Conservation (phyloP, 2,797 vertebrate species). For the Notoglanidium macrostoma region DNA sequence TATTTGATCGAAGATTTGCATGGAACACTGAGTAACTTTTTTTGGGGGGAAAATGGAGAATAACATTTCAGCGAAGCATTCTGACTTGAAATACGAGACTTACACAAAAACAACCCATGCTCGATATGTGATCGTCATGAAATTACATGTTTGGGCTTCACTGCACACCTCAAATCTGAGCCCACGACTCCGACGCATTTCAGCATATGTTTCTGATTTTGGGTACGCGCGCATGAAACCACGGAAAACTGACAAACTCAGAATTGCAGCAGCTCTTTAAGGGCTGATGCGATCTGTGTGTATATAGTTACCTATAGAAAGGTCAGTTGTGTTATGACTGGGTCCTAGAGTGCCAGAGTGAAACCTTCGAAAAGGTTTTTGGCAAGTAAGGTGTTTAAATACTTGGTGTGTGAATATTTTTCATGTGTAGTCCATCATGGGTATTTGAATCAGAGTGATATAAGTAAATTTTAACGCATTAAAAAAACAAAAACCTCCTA, state of each 20-base stretch:
- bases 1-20: not conserved
- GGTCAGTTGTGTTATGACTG: slow-evolving; percentile 22
- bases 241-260: not conserved
- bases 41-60: not conserved
- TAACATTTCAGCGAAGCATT: slow-evolving; percentile 3
- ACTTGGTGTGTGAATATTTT: not conserved
- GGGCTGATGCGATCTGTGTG: not conserved
- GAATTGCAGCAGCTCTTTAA: slow-evolving; percentile 10
- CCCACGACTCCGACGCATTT: slow-evolving; percentile 42
- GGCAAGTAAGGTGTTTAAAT: not conserved
- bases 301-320: slow-evolving; percentile 22
- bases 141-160: slow-evolving; percentile 25
- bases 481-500: not conserved
- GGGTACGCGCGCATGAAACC: slow-evolving; percentile 22
- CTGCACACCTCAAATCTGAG: slow-evolving; percentile 40
- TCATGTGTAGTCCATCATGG: not conserved
- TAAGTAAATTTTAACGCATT: not conserved
- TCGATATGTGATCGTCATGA: slow-evolving; percentile 33
- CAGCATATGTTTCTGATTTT: slow-evolving; percentile 61
- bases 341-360: not conserved
- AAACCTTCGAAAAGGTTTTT: not conserved
- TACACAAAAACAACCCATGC: not conserved
- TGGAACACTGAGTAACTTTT: not conserved
- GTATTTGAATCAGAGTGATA: not conserved
- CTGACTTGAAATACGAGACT: not conserved